These are phyloP conservation scores for Vanessa atalanta DNA, from an alignment of 1,140 invertebrate genomes.

Conservation along the genomic window DNA sequence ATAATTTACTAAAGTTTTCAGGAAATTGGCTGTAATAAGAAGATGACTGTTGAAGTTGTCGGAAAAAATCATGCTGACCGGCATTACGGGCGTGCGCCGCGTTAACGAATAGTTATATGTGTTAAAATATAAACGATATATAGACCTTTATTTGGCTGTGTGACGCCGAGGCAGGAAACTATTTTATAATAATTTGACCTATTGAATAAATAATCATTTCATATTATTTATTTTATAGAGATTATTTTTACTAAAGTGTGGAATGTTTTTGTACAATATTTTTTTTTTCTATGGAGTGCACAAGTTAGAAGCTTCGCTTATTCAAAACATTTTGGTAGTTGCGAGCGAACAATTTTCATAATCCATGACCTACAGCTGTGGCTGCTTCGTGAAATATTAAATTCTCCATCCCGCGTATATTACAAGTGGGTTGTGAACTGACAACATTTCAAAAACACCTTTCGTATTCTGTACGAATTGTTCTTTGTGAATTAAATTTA, in stretches of 20 bases:
- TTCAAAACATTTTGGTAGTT: conserved; percentile 13
- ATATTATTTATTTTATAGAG: too few species aligned
- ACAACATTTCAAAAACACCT: conserved; percentile 8
- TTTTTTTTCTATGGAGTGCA: not conserved
- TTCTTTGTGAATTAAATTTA: not conserved
- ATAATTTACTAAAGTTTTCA: too few species aligned
- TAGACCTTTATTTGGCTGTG: too few species aligned
- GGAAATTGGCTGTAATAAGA: too few species aligned
- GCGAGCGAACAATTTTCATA: conserved; percentile 24
- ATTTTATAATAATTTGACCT: too few species aligned
- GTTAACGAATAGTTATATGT: too few species aligned
- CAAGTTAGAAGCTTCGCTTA: not conserved
- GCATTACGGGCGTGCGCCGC: too few species aligned
- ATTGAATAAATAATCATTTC: too few species aligned
- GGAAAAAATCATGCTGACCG: too few species aligned
- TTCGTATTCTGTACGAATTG: not conserved
- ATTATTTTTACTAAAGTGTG: not conserved
- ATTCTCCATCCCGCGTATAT: conserved; percentile 15
- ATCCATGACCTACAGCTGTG: conserved; percentile 12
- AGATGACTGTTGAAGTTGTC: too few species aligned
- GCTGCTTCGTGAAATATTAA: conserved; percentile 25
- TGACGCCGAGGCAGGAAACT: too few species aligned
- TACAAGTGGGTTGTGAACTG: conserved; percentile 1
- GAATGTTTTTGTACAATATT: not conserved
- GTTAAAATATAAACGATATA: too few species aligned